These are phyloP conservation scores for Eristalis pertinax DNA, from an alignment of 2,888 invertebrate species.

Conservation along the genomic window DNA sequence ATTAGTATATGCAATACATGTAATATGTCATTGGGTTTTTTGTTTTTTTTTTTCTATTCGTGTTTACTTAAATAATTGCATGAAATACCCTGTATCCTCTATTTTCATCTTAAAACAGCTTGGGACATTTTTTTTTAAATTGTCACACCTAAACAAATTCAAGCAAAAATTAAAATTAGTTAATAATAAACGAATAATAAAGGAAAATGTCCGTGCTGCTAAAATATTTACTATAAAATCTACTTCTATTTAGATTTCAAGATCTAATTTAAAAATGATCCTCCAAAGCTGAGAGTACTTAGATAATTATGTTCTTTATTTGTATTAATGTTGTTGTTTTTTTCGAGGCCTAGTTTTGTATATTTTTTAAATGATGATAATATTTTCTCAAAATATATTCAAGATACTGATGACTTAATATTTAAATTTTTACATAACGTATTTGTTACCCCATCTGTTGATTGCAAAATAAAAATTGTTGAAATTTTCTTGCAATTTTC, in stretches of 20 bases:
- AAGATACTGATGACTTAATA: background rate
- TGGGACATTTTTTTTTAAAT: slow-evolving; percentile 46
- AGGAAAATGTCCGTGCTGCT: slow-evolving; percentile 60
- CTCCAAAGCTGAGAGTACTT: slow-evolving; percentile 61
- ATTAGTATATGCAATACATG: slow-evolving; percentile 70
- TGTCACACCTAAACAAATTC: slow-evolving; percentile 31
- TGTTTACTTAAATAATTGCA: slow-evolving; percentile 88
- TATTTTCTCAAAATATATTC: slow-evolving; percentile 45
- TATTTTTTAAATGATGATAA: slow-evolving; percentile 37
- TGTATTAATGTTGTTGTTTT: slow-evolving; percentile 38
- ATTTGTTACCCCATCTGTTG: slow-evolving; percentile 16
- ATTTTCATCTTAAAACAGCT: slow-evolving; percentile 74
- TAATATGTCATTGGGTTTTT: slow-evolving; percentile 68
- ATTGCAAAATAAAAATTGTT: background rate
- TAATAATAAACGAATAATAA: slow-evolving; percentile 14
- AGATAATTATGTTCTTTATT: slow-evolving; percentile 50
- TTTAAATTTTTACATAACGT: slow-evolving; percentile 7
- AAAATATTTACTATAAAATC: slow-evolving; percentile 37
- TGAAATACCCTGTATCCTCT: slow-evolving; percentile 97
- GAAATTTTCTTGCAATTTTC: background rate
- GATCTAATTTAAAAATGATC: slow-evolving; percentile 63
- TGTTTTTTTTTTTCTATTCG: slow-evolving; percentile 39
- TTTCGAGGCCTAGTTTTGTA: slow-evolving; percentile 62
- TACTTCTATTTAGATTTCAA: slow-evolving; percentile 61
- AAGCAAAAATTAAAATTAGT: slow-evolving; percentile 55